These are phyloP conservation scores for Panulirus ornatus DNA, from an alignment of 1,140 invertebrate genomes.

Conservation along the genomic window DNA sequence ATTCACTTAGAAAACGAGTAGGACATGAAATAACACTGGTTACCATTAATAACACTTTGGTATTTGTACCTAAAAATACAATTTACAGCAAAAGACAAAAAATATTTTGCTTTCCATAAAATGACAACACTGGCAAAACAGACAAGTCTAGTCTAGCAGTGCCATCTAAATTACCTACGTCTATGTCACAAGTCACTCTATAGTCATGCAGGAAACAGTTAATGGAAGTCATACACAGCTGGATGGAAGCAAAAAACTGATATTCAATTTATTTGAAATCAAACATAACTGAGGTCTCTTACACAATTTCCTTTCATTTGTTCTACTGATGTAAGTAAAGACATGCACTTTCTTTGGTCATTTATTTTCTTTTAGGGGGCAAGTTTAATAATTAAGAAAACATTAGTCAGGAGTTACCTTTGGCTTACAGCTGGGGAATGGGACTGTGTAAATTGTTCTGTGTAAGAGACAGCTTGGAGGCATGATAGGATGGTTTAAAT, in stretches of 20 bases:
- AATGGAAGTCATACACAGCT: slow-evolving; percentile 65
- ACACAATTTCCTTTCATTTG: slow-evolving; percentile 60
- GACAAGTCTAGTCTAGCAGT: slow-evolving; percentile 62
- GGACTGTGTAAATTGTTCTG: slow-evolving; percentile 71
- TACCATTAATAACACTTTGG: slow-evolving; percentile 35
- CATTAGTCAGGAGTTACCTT: slow-evolving; percentile 62
- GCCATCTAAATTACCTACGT: slow-evolving; percentile 68
- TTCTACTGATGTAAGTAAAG: slow-evolving; percentile 46
- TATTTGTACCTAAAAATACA: slow-evolving; percentile 18
- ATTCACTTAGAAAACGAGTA: slow-evolving; percentile 47
- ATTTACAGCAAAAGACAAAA: slow-evolving; percentile 19
- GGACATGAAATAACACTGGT: slow-evolving; percentile 32
- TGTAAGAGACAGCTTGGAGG: slow-evolving; percentile 75
- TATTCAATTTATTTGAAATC: slow-evolving; percentile 46
- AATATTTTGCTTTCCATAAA: slow-evolving; percentile 40
- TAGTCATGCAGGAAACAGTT: slow-evolving; percentile 68
- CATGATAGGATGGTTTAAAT: slow-evolving; percentile 69
- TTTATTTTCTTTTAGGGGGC: slow-evolving; percentile 64
- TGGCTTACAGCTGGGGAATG: slow-evolving; percentile 62
- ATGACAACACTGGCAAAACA: slow-evolving; percentile 62
- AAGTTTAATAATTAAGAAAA: slow-evolving; percentile 55
- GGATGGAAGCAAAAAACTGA: slow-evolving; percentile 66
- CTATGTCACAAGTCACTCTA: slow-evolving; percentile 66
- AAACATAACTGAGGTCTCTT: slow-evolving; percentile 67
- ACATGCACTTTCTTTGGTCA: slow-evolving; percentile 63